Percentiles rank a stretch among this genome's conserved stretches.
These are phyloP conservation scores for Andrena hattorfiana DNA, from an alignment of 2,888 invertebrate genomes.

Conservation along the genomic window DNA sequence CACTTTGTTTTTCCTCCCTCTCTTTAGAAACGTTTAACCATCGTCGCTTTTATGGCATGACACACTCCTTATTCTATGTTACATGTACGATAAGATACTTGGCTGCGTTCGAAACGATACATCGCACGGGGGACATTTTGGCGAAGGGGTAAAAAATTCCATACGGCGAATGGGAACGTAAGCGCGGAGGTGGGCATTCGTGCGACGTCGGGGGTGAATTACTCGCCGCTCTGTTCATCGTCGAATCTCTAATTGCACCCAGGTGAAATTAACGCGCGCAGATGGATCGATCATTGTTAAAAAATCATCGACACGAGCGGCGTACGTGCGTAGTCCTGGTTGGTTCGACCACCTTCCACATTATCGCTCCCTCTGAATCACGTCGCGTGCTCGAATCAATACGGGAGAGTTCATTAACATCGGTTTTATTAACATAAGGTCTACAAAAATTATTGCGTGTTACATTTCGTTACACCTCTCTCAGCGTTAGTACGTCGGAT, in stretches of 20 bases:
- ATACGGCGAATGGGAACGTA: slow-evolving; percentile 28
- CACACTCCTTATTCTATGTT: slow-evolving; percentile 56
- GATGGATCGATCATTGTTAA: slow-evolving; percentile 4
- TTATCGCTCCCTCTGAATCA: not conserved
- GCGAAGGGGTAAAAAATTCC: slow-evolving; percentile 4
- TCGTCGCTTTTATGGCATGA: slow-evolving; percentile 51
- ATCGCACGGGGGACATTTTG: slow-evolving; percentile 30
- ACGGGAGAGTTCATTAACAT: slow-evolving; percentile 46
- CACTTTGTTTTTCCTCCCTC: not conserved
- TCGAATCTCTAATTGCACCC: slow-evolving; percentile 4
- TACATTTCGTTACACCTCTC: slow-evolving; percentile 49
- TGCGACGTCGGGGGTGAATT: not conserved
- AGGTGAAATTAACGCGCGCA: slow-evolving; percentile 43
- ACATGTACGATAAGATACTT: slow-evolving; percentile 55
- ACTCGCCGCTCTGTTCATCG: slow-evolving; percentile 8
- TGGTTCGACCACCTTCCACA: too few relatives aligned
- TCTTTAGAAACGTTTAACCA: slow-evolving; percentile 57
- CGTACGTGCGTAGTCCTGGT: too few relatives aligned
- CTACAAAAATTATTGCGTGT: slow-evolving; percentile 60
- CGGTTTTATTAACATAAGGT: slow-evolving; percentile 60
- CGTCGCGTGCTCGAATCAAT: slow-evolving; percentile 35
- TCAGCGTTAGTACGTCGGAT: slow-evolving; percentile 39
- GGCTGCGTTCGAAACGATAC: slow-evolving; percentile 46
- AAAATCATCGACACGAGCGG: not conserved
- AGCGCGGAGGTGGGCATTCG: not conserved